Base-by-base conservation (phyloP, 2,888 invertebrate species). In the Creontiades dilutus region DNA sequence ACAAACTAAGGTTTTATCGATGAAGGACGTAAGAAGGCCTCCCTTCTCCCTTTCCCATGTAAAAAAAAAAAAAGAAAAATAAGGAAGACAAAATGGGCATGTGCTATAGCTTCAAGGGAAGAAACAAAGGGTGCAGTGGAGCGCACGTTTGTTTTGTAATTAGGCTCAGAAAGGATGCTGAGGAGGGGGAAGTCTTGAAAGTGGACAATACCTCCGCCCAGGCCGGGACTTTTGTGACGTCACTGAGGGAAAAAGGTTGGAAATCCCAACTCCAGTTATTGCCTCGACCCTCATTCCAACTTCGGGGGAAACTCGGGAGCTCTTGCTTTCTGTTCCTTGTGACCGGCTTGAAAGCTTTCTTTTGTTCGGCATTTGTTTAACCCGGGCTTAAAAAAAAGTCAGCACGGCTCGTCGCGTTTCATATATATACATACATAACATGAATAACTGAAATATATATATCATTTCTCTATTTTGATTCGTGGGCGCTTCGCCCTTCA, bases 111-210 rank as follows among this genome's bases (percentile, higher is more conserved):
- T 82, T 19, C 16, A 19, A 82, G 52, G 52, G 52, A 82, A n/a
- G 28, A 85, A 57, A 85, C 85, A 85, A 85, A 85, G 57, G 46
- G 85, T 14, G 37, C 55, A 85, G 85, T 61, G 28, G 85, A 85
- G 57, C 61, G 85, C 37, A 61, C 85, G 85, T 85, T 85, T 85
- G 85, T 85, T 85, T 85, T 85, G 57, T 85, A 85, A 85, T 85
- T 85, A 85, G 85, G 85, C 85, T 46, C 19, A 27, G 46, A 85
- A 61, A 37, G 57, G 85, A 46, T 37, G 23, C 37, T 57, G 85
- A 23, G 57, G 19, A 16, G 19, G 48, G 52, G 82, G 37, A 13
- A 78, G 78, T 37, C 61, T 85, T 61, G 57, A 12, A 57, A 57
- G 55, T 46, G 85, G 85, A 85, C 85, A 28, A 85, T 85, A 57